Evolutionary conservation across 2,888 invertebrate species (phyloP).

Genomic region (Synergus japonicus): DNA sequence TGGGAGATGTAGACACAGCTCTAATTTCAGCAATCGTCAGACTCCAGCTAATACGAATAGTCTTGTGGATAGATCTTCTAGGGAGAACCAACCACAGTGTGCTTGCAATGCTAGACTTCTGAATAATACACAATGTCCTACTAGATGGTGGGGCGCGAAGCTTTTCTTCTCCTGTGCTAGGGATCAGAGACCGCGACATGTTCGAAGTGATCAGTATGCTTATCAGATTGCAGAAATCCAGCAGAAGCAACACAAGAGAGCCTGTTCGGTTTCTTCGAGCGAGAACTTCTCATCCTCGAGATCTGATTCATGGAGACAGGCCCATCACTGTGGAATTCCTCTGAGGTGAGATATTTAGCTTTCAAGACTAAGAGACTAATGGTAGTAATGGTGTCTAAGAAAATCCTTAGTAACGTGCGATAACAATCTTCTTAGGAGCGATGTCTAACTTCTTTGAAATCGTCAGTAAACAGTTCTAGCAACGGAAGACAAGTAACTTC

Average conservation of each 20-base stretch:
- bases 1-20: conserved; percentile 90
- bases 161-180: conserved; percentile 78
- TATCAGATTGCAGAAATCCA: conserved; percentile 88
- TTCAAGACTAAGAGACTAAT: background rate
- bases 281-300: conserved; percentile 89
- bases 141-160: conserved; percentile 66
- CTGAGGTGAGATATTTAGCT: conserved; percentile 69
- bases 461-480: background rate
- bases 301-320: conserved; percentile 92
- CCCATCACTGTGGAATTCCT: conserved; percentile 87
- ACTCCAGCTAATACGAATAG: conserved; percentile 93
- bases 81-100: conserved; percentile 79
- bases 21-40: conserved; percentile 92
- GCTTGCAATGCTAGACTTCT: conserved; percentile 80
- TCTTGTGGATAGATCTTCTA: conserved; percentile 87
- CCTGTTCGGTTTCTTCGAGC: conserved; percentile 91
- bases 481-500: conserved; percentile 1
- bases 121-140: conserved; percentile 75
- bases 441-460: conserved; percentile 3
- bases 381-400: background rate
- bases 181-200: conserved; percentile 76
- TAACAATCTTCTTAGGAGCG: conserved; percentile 6
- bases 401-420: background rate
- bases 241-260: conserved; percentile 86
- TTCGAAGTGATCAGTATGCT: conserved; percentile 83